Evolutionary conservation across 2,888 invertebrate species (phyloP).

Genomic region (Gortyna flavago): DNA sequence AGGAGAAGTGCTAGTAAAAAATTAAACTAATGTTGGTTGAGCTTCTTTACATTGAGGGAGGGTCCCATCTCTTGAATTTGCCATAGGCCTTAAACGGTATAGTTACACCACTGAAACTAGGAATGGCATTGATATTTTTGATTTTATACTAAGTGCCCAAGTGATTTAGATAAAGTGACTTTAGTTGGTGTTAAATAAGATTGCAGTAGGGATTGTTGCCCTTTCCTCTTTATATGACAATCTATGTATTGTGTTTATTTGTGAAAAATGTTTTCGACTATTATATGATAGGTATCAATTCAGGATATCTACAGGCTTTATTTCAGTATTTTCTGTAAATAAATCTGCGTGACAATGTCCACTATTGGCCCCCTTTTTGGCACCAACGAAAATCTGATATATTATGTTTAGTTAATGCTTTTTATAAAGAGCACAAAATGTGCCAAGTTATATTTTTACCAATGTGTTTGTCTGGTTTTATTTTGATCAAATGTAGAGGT

Average conservation of each 20-base stretch:
- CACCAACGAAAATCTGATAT: neutral
- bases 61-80: too few species aligned
- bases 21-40: too few species aligned
- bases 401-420: slow-evolving; percentile 5
- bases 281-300: neutral
- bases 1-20: too few species aligned
- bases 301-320: neutral
- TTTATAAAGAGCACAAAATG: slow-evolving; percentile 19
- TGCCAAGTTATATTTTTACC: slow-evolving; percentile 37
- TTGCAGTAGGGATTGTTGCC: neutral
- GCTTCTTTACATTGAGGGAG: too few species aligned
- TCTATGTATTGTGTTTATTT: slow-evolving; percentile 14
- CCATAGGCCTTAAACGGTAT: too few species aligned
- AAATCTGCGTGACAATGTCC: neutral
- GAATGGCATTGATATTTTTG: slow-evolving; percentile 21
- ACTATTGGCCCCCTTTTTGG: neutral
- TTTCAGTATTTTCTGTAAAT: slow-evolving; percentile 21
- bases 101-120: too few species aligned
- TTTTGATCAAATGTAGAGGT: slow-evolving; percentile 36
- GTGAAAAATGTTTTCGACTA: neutral
- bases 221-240: neutral
- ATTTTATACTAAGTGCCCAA: slow-evolving; percentile 22
- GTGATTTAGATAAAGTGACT: slow-evolving; percentile 28
- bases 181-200: slow-evolving; percentile 5
- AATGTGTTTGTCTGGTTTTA: slow-evolving; percentile 36